Conservation (phyloP, 2,797 vertebrate genomes). For the Bovichtus diacanthus region DNA sequence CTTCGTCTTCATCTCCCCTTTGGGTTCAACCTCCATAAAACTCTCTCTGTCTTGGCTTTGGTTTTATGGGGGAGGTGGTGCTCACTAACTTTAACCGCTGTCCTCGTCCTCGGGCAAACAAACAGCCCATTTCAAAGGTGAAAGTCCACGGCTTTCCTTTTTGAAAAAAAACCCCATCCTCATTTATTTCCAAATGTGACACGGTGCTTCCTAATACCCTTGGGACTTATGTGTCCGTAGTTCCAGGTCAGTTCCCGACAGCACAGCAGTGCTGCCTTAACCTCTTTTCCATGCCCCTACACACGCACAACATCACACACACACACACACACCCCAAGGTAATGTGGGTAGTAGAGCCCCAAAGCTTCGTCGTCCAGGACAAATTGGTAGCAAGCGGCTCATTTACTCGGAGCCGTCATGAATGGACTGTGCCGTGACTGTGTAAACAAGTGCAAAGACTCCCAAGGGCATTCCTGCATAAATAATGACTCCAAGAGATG, state of each 20-base stretch:
- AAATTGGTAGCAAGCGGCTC: constrained; percentile 85
- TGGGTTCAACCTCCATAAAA: constrained; percentile 55
- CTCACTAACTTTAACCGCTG: constrained; percentile 59
- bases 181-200: constrained; percentile 69
- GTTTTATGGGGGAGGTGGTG: constrained; percentile 34
- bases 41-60: constrained; percentile 40
- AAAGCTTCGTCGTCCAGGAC: constrained; percentile 77
- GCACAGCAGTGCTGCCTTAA: constrained; percentile 53
- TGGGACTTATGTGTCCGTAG: constrained; percentile 68
- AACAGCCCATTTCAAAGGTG: constrained; percentile 59
- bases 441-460: constrained; percentile 84
- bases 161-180: constrained; percentile 25
- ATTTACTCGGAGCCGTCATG: constrained; percentile 83
- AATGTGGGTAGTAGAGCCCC: constrained; percentile 68
- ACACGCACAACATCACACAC: constrained; percentile 26
- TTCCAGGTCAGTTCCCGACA: constrained; percentile 75
- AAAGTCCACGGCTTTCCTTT: constrained; percentile 38
- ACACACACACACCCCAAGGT: constrained; percentile 51
- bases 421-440: constrained; percentile 77
- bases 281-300: constrained; percentile 44
- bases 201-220: constrained; percentile 59
- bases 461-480: constrained; percentile 84
- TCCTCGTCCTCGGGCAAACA: constrained; percentile 63
- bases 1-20: constrained; percentile 47
- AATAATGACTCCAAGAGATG: constrained; percentile 79